These are phyloP conservation scores for Cinclus cinclus DNA, from an alignment of 2,113 vertebrate species.

Conservation along the genomic window DNA sequence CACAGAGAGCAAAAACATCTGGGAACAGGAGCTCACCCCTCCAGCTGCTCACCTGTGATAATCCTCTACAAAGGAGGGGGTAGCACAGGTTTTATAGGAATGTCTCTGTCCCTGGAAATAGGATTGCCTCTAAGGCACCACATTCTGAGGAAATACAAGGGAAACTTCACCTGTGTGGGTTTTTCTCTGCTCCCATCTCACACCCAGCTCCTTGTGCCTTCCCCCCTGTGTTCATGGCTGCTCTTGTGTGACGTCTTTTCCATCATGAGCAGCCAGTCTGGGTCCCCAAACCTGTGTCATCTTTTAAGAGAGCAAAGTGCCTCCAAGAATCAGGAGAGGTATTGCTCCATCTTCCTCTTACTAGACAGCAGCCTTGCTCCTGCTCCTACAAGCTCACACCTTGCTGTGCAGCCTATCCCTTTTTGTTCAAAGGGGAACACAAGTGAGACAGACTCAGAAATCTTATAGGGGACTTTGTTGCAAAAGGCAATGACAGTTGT, in stretches of 20 bases:
- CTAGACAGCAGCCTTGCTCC: not conserved
- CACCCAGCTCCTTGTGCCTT: not conserved
- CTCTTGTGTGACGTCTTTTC: not conserved
- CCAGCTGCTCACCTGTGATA: not conserved
- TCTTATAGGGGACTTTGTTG: not conserved
- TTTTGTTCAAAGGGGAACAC: not conserved
- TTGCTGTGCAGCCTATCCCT: not conserved
- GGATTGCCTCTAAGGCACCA: not conserved
- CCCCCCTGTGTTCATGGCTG: not conserved
- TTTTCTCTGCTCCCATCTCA: not conserved
- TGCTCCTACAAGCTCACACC: not conserved
- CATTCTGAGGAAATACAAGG: not conserved
- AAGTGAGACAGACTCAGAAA: not conserved
- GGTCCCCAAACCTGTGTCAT: not conserved
- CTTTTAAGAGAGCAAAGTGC: not conserved
- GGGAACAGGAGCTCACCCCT: not conserved
- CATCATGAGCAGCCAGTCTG: not conserved
- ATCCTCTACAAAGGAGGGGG: not conserved
- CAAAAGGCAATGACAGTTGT: not conserved
- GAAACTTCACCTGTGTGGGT: not conserved
- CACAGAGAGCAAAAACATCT: slow-evolving; percentile 48
- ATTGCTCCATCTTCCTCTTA: not conserved
- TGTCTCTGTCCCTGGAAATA: not conserved
- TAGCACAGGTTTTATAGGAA: not conserved
- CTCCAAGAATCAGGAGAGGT: not conserved